These are phyloP conservation scores for Artibeus jamaicensis DNA, from an alignment of 2,797 vertebrate species.

Conservation along the genomic window DNA sequence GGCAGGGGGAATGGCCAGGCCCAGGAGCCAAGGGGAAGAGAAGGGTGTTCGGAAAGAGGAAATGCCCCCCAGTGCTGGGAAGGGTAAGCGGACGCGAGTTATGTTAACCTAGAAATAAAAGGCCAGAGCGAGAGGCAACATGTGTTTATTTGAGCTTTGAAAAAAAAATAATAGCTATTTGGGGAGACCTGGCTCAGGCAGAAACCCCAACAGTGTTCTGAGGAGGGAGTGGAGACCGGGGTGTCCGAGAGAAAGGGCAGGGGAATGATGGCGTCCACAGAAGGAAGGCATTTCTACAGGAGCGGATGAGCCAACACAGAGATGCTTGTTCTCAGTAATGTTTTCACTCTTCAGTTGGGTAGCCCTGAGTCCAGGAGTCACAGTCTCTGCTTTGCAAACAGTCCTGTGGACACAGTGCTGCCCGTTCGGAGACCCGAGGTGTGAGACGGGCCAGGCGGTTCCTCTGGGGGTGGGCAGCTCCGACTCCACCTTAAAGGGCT, in stretches of 20 bases:
- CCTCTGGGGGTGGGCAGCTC: not conserved
- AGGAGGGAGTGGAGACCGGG: not conserved
- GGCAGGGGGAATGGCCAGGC: not conserved
- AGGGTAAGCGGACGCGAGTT: not conserved
- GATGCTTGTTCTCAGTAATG: not conserved
- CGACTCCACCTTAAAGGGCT: not conserved
- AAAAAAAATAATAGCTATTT: not conserved
- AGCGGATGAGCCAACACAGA: not conserved
- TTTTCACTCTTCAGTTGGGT: not conserved
- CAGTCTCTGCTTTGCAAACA: not conserved
- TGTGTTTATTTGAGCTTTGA: not conserved
- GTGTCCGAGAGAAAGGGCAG: too few species aligned
- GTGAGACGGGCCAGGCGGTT: not conserved
- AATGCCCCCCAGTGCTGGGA: accelerated
- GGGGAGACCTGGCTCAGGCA: not conserved
- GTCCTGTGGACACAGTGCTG: not conserved
- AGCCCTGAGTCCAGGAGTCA: not conserved
- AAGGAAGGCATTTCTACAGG: not conserved
- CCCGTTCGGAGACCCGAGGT: not conserved
- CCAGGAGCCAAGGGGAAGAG: not conserved
- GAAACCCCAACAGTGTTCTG: not conserved
- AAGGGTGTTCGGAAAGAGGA: accelerated
- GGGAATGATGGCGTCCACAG: accelerated
- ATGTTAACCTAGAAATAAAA: not conserved
- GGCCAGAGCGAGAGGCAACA: not conserved